A percentile compares a stretch with the other conserved stretches of the same genome.
Evolutionary conservation across 2,888 invertebrate species (phyloP).

Genomic region (Neelides folsomi): DNA sequence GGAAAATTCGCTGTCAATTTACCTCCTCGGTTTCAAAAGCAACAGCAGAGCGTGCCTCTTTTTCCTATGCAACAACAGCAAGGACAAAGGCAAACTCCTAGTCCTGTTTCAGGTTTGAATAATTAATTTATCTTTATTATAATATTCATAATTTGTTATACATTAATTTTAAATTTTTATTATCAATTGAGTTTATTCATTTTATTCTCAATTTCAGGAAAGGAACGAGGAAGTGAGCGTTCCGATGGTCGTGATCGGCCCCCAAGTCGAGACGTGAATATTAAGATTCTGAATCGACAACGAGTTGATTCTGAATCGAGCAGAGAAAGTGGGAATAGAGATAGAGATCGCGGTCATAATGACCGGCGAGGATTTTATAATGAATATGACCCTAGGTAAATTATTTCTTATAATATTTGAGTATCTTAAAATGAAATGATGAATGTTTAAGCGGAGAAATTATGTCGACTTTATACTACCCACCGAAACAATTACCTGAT

Average conservation of each 20-base stretch:
- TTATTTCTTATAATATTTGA: not conserved
- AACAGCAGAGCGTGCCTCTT: constrained; percentile 16
- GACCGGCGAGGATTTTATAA: constrained; percentile 3
- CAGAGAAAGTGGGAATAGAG: constrained; percentile 11
- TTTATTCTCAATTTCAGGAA: constrained; percentile 1
- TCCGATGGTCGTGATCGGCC: constrained; percentile 10
- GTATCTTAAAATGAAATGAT: not conserved
- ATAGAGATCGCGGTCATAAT: constrained; percentile 2
- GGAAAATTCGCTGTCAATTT: constrained; percentile 25
- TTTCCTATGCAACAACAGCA: constrained; percentile 1
- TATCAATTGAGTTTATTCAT: no score
- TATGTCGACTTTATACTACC: not conserved
- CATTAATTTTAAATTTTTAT: no score
- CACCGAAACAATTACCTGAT: not conserved
- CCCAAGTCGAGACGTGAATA: constrained; percentile 10
- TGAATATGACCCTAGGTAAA: constrained; percentile 10
- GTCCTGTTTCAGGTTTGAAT: constrained; percentile 17
- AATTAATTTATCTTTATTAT: no score
- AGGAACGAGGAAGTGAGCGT: constrained; percentile 15
- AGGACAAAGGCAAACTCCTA: constrained; percentile 26
- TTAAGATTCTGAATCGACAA: constrained; percentile 23
- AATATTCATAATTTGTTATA: no score
- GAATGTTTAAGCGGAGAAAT: not conserved
- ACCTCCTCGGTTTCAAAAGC: constrained; percentile 25
- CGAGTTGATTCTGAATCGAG: constrained; percentile 24